Evolutionary conservation across 2,797 vertebrate species (phyloP).

Genomic region (Rhabdophis nuchalis): DNA sequence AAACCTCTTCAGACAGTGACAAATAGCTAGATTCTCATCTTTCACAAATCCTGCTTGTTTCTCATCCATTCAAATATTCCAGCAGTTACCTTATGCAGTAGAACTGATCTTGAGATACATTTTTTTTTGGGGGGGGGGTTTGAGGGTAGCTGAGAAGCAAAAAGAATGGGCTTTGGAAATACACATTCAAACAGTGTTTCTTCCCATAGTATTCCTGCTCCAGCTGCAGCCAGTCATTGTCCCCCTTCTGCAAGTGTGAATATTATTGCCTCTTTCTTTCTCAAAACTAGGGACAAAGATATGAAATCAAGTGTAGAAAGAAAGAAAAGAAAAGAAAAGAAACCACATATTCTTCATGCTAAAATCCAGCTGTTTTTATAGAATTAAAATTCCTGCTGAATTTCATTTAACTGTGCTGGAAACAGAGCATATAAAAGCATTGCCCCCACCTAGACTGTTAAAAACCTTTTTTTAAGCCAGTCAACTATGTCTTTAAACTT

Average conservation of each 20-base stretch:
- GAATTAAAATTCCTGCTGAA: conserved; percentile 31
- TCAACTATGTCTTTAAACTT: conserved; percentile 25
- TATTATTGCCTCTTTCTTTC: conserved; percentile 4
- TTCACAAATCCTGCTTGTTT: background rate
- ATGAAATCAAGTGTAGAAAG: conserved; percentile 16
- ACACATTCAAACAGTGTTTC: conserved; percentile 13
- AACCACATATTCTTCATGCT: conserved; percentile 21
- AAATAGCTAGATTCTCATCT: background rate
- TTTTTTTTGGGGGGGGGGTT: background rate
- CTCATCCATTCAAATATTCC: background rate
- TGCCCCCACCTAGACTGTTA: conserved; percentile 20
- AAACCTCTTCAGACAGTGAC: background rate
- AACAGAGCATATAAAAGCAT: conserved; percentile 25
- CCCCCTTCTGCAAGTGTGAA: background rate
- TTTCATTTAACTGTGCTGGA: conserved; percentile 21
- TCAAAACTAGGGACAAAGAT: background rate
- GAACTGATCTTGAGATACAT: background rate
- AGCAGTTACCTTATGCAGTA: background rate
- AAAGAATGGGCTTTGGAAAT: background rate
- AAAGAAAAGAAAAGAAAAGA: background rate
- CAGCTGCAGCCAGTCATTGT: conserved; percentile 2
- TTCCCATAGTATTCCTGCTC: conserved; percentile 2
- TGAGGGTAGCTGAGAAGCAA: background rate
- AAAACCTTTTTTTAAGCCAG: conserved; percentile 24
- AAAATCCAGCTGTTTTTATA: conserved; percentile 33